Evolutionary conservation across 2,888 invertebrate genomes (phyloP), one percentile per base, ranked within the genome.

Genomic region (Clivina fossor): DNA sequence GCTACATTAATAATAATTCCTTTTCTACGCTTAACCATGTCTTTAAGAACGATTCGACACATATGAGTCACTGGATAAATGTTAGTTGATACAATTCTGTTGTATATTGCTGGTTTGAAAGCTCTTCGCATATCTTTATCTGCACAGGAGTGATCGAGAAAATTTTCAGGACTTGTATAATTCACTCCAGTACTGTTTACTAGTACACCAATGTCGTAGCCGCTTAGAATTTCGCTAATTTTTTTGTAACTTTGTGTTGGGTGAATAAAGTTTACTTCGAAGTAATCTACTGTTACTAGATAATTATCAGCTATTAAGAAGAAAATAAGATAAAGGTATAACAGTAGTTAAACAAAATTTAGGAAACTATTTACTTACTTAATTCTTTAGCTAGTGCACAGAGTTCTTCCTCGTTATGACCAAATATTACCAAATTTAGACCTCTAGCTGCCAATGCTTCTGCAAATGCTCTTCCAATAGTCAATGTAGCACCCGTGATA

Each of bases 181-280:
- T 89, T 88, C 65, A 92, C 82, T 15, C 95, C 95, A 2, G 96
- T 92, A 74, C 96, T 96, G 75, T 97, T 97, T 26, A 97, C 84
- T 48, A 95, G 74, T 4, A 93, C 83, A 0, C 92, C 93, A 61
- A 94, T 83, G 65, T 93, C 91, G 20, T 93, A 72, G 0, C 82
- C 87, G 13, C 79, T 78, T n/a, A 88, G 74, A 56, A 82, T 79
- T 60, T 82, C 79, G 47, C 80, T 78, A 50, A 92, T 85, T 59
- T 79, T 82, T 1, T 83, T 78, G 70, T 90, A 95, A 58, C 92
- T 88, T 22, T 81, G 79, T 0, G 71, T 70, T 2, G 82, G 85
- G 33, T 80, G 78, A 0, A 87, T 85, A 70, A 94, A 92, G 71
- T 96, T 92, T 1, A 86, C 89, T 63, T 85, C 85, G 18, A 9